These are phyloP conservation scores for Ophion obscuratus DNA, from an alignment of 2,888 invertebrate genomes.

Conservation along the genomic window DNA sequence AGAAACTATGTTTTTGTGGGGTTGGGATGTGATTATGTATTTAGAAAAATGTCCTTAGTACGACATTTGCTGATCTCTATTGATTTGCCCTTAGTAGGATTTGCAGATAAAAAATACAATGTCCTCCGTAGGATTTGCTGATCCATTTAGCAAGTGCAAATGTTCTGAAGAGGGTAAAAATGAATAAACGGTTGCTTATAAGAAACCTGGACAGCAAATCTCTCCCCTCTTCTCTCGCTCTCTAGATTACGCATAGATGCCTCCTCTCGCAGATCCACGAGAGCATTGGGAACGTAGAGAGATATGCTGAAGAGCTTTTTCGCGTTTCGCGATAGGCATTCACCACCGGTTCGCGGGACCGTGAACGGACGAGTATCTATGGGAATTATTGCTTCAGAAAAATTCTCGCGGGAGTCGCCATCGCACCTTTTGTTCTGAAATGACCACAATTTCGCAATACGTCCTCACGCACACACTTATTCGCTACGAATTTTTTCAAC, in stretches of 20 bases:
- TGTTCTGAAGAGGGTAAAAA: too few relatives aligned
- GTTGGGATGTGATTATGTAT: too few relatives aligned
- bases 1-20: too few relatives aligned
- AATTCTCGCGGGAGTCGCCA: constrained; percentile 17
- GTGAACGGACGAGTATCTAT: constrained; percentile 66
- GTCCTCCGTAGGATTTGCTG: too few relatives aligned
- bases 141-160: too few relatives aligned
- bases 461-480: constrained; percentile 28
- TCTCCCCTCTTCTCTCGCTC: background rate
- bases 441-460: constrained; percentile 30
- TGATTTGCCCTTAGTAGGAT: too few relatives aligned
- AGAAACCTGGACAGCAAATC: too few relatives aligned
- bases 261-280: constrained; percentile 6
- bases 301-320: constrained; percentile 83
- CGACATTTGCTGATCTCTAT: too few relatives aligned
- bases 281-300: constrained; percentile 70
- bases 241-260: constrained; percentile 22
- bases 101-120: too few relatives aligned
- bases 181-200: too few relatives aligned
- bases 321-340: constrained; percentile 82
- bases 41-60: too few relatives aligned
- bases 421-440: constrained; percentile 12
- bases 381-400: constrained; percentile 71
- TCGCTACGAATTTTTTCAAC: constrained; percentile 5
- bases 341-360: constrained; percentile 61